Conservation (phyloP, 2,797 vertebrate genomes). For the Leuciscus waleckii region DNA sequence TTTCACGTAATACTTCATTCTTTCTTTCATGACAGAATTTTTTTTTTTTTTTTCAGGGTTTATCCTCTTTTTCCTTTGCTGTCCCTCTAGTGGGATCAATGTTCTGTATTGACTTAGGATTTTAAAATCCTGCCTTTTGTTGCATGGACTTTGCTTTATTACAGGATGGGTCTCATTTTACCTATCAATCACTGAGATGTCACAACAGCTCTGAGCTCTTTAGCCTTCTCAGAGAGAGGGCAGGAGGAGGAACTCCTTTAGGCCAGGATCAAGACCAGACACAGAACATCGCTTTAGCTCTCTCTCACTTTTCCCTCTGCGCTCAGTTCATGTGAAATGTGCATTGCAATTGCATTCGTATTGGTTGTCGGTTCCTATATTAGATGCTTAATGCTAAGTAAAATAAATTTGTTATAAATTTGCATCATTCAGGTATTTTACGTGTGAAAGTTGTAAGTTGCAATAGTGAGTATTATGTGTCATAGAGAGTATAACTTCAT, state of each 20-base stretch:
- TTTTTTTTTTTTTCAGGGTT: slow-evolving; percentile 44
- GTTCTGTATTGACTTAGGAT: slow-evolving; percentile 62
- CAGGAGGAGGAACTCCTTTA: slow-evolving; percentile 44
- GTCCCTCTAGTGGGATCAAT: slow-evolving; percentile 62
- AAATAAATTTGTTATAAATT: not conserved
- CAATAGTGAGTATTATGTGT: not conserved
- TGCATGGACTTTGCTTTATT: slow-evolving; percentile 74
- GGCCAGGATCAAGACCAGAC: slow-evolving; percentile 55
- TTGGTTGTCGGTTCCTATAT: not conserved
- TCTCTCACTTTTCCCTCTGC: not conserved
- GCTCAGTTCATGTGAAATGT: slow-evolving; percentile 5
- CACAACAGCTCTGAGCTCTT: slow-evolving; percentile 62
- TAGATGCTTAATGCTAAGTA: not conserved
- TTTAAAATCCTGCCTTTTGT: slow-evolving; percentile 73
- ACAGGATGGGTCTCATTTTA: slow-evolving; percentile 75
- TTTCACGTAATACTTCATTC: slow-evolving; percentile 53
- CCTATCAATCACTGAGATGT: slow-evolving; percentile 67
- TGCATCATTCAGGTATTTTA: not conserved
- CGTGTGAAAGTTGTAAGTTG: not conserved
- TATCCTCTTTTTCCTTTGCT: slow-evolving; percentile 64
- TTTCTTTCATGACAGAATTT: slow-evolving; percentile 54
- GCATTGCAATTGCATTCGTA: not conserved
- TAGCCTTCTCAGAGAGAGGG: slow-evolving; percentile 44
- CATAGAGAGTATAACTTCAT: slow-evolving; percentile 21
- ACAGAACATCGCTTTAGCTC: slow-evolving; percentile 26